phyloP scores from a whole-genome alignment of 2,113 vertebrate genomes.

The Ploceus nigricollis region DNA sequence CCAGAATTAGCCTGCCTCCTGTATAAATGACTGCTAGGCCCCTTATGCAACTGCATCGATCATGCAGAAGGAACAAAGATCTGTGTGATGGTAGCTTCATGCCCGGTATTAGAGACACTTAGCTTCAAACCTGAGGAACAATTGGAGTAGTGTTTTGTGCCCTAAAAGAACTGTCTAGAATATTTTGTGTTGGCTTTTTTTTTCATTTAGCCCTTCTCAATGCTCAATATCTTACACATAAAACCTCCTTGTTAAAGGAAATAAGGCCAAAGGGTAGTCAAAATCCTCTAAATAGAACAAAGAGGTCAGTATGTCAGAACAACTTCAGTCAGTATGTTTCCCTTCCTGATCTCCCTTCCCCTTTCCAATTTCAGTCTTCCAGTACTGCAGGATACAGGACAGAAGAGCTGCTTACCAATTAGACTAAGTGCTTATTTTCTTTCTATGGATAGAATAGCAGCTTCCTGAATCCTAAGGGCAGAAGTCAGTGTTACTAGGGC shows the following conservation, averaged over 20 bases:
- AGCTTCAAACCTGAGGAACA: background rate
- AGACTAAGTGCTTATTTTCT: background rate
- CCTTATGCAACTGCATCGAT: background rate
- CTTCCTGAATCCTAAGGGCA: background rate
- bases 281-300: constrained; percentile 16
- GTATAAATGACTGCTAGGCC: background rate
- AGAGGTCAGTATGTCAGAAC: background rate
- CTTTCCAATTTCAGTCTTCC: background rate
- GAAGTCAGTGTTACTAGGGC: background rate
- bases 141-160: background rate
- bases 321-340: background rate
- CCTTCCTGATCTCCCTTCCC: background rate
- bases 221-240: background rate
- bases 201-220: background rate
- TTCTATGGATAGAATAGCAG: background rate
- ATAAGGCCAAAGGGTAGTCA: background rate
- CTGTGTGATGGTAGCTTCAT: background rate
- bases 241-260: constrained; percentile 18
- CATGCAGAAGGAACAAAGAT: background rate
- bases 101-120: background rate
- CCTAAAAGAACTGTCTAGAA: background rate
- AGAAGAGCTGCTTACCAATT: background rate
- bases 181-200: background rate
- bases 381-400: background rate
- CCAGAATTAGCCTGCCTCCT: background rate